These are phyloP conservation scores for Clarias macrocephalus DNA, from an alignment of 2,113 vertebrate species.

Conservation along the genomic window DNA sequence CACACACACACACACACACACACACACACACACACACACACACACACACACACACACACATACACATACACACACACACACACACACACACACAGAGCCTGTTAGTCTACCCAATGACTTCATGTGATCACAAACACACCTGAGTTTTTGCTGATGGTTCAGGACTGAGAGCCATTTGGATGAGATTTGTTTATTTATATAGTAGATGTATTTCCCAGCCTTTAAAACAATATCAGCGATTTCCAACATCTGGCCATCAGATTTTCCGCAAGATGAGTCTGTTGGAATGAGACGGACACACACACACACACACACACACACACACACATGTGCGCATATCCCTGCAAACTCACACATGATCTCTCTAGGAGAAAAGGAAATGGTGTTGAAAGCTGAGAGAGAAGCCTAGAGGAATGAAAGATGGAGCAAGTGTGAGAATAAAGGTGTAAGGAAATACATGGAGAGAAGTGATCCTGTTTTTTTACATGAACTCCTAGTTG, in stretches of 20 bases:
- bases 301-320: constrained; percentile 39
- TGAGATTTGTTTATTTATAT: constrained; percentile 57
- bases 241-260: constrained; percentile 68
- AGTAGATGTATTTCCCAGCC: constrained; percentile 61
- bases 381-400: neutral
- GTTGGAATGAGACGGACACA: constrained; percentile 51
- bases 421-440: neutral
- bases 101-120: neutral
- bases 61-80: neutral
- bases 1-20: neutral
- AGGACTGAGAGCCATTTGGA: neutral
- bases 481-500: neutral
- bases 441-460: neutral
- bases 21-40: too few relatives aligned
- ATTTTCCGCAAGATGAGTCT: constrained; percentile 61
- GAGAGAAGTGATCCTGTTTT: neutral
- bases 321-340: constrained; percentile 38
- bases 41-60: neutral
- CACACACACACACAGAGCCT: neutral
- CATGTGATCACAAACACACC: neutral
- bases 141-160: constrained; percentile 9
- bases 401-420: constrained; percentile 28
- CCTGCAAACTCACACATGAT: constrained; percentile 22
- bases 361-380: constrained; percentile 27
- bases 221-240: constrained; percentile 54